Conservation (phyloP, 2,888 invertebrate genomes). For the Netelia melanura region DNA sequence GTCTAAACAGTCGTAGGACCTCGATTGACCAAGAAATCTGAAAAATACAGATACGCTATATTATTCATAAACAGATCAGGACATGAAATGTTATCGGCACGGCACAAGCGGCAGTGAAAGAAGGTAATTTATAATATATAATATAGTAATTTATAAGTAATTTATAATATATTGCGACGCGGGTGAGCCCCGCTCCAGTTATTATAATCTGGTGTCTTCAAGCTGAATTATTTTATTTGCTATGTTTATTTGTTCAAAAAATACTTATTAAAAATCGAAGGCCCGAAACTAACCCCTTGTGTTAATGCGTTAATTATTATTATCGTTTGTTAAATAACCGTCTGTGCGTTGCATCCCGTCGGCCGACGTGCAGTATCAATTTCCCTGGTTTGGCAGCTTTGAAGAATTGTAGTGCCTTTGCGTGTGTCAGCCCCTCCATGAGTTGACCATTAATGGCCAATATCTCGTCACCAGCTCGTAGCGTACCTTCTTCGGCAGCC, state of each 20-base stretch:
- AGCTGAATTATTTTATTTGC: too few relatives aligned
- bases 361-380: slow-evolving; percentile 86
- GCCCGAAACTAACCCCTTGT: slow-evolving; percentile 75
- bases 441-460: slow-evolving; percentile 87
- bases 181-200: too few relatives aligned
- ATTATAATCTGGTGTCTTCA: too few relatives aligned
- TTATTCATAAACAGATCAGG: not conserved
- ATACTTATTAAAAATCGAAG: slow-evolving; percentile 75
- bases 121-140: too few relatives aligned
- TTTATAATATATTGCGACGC: too few relatives aligned
- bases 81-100: too few relatives aligned
- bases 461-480: slow-evolving; percentile 88
- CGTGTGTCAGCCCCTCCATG: slow-evolving; percentile 87
- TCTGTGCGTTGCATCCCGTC: slow-evolving; percentile 83
- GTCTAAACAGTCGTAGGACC: slow-evolving; percentile 80
- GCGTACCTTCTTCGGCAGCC: slow-evolving; percentile 87
- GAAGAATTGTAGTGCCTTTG: slow-evolving; percentile 87
- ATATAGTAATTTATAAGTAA: too few relatives aligned
- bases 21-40: slow-evolving; percentile 79
- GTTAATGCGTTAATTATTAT: slow-evolving; percentile 59
- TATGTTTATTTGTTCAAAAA: not conserved
- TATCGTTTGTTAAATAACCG: slow-evolving; percentile 75
- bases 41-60: slow-evolving; percentile 53
- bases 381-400: slow-evolving; percentile 87
- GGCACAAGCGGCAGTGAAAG: too few relatives aligned